Evolutionary conservation across 2,888 invertebrate species (phyloP), one percentile per base, ranked within the genome.

Genomic region (Tuta absoluta): DNA sequence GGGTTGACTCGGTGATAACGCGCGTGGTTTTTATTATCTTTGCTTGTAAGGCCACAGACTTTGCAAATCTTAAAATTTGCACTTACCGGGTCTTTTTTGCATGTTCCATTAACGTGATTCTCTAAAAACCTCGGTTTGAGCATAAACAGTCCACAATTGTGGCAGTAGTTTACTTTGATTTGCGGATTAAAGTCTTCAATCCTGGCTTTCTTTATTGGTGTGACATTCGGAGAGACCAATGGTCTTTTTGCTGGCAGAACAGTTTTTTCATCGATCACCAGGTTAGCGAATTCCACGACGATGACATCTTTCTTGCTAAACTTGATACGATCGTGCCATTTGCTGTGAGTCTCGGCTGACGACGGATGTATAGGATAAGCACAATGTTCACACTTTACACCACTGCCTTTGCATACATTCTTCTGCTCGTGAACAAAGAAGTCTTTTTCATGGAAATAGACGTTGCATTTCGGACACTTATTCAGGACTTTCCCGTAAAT

Each of bases 11-110:
- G 57, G 2, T 80, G 78, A 0, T 69, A 7, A 0, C 24, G 3
- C 19, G 59, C 10, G 21, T 83, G 79, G 0, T 3, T 38, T 0
- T 19, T 4, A 0, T 66, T 33, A 8, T 10, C 66, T 0, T 33
- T 17, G 4, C 78, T 75, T 0, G 66, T 53, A 0, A 85, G 65
- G 0, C 86, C 85, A 12, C 86, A 87, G 0, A 67, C 4, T 0
- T 72, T 70, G 38, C 86, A 86, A 2, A 68, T 64, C 0, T 45
- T 33, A 17, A 64, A 69, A 11, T 24, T n/a, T 5, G 5, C 12
- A 2, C 58, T 2, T 0, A 66, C 66, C 53, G 64, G 63, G n/a
- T 19, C 56, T 41, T 23, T 49, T 58, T 24, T 38, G 12, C 49
- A n/a, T 4, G 17, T 21, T 24, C 64, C 19, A 2, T 7, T 2